Conservation (phyloP, 2,113 vertebrate genomes). For the Oryzias curvinotus region DNA sequence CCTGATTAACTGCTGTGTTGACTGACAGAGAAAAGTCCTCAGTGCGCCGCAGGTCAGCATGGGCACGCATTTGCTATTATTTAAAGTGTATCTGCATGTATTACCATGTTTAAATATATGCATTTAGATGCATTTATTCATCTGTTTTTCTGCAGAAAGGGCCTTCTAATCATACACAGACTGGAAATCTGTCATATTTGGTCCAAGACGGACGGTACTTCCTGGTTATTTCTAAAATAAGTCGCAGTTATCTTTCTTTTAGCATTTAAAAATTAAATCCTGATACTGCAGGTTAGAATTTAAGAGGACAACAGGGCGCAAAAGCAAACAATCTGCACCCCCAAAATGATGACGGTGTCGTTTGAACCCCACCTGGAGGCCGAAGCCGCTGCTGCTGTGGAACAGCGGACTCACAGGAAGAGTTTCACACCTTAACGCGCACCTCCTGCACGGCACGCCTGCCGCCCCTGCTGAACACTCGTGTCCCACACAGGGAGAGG, state of each 20-base stretch:
- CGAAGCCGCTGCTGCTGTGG: constrained; percentile 34
- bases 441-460: constrained; percentile 6
- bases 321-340: too few species aligned
- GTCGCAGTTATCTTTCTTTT: constrained; percentile 12
- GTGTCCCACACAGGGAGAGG: constrained; percentile 23
- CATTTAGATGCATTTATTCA: neutral
- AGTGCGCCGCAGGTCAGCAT: neutral
- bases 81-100: neutral
- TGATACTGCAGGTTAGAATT: neutral
- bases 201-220: neutral
- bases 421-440: constrained; percentile 28
- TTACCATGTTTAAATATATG: neutral
- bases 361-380: constrained; percentile 22
- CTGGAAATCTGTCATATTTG: too few species aligned
- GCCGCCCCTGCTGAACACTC: constrained; percentile 14
- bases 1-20: constrained; percentile 36
- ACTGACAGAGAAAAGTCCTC: neutral
- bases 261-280: constrained; percentile 16
- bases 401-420: constrained; percentile 48
- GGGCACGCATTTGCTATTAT: too few species aligned
- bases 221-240: constrained; percentile 8
- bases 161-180: too few species aligned
- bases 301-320: neutral
- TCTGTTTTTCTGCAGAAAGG: neutral
- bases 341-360: constrained; percentile 32